Base-by-base conservation (phyloP, 2,797 vertebrate species). In the Rhinatrema bivittatum region DNA sequence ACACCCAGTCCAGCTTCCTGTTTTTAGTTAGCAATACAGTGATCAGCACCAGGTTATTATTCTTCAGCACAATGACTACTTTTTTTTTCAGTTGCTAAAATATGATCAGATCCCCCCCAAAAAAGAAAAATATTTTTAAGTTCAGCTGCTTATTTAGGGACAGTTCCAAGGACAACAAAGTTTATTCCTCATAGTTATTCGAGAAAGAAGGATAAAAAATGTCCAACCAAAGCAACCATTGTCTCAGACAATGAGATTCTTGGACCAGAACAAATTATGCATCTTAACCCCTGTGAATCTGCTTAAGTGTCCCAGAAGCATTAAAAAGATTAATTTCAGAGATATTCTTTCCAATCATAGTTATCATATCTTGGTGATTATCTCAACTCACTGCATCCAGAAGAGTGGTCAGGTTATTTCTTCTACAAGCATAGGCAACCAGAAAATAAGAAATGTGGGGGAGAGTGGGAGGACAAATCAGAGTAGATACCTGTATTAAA, bases 61-160 rank as follows among this genome's bases (percentile, higher is more conserved):
- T 50, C 42, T 65, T 62, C 65, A 67, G 35, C 59, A 36, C 39
- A 63, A 47, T 22, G 50, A 46, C 51, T 52, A 40, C 39, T 50
- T 23, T 29, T 60, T 63, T 61, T 32, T 67, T 56, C 11, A 36
- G 3, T 25, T 16, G 14, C 11, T 16, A 19, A 9, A 29, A 27
- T 20, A 29, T 18, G 22, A 13, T 31, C 55, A 54, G 34, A 39
- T n/a, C 41, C 23, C 65, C 52, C 56, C 35, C 38, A 43, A 53
- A 78, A 74, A 39, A 56, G 48, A 39, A 5, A 25, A 39, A 23
- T 57, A 70, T 67, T 76, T 75, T 79, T 74, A 65, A 76, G 57
- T 35, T 65, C 48, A 56, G 52, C 52, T 81, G 54, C 82, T 84
- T 76, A 52, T 50, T 64, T 74, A 68, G 68, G 65, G 64, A 60